Conservation (phyloP, 2,888 invertebrate species). For the Ditula angustiorana region DNA sequence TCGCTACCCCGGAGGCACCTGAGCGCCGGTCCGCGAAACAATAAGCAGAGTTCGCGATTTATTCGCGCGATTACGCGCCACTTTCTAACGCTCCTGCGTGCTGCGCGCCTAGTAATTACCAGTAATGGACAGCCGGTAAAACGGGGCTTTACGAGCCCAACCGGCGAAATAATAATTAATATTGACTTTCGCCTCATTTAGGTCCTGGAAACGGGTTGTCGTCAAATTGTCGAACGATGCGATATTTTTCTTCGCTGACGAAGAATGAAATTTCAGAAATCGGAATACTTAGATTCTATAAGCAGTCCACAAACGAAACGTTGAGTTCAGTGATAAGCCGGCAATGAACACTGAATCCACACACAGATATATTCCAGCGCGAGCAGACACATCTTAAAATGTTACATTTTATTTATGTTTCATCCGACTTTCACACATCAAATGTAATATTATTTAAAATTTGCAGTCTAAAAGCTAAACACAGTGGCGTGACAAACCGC, state of each 20-base stretch:
- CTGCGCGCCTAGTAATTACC: slow-evolving; percentile 50
- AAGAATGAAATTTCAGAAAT: no score
- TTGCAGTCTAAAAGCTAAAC: no score
- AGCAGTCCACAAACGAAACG: no score
- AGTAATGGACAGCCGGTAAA: slow-evolving; percentile 52
- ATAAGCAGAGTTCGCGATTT: slow-evolving; percentile 63
- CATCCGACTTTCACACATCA: no score
- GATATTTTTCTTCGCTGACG: not conserved
- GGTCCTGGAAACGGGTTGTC: not conserved
- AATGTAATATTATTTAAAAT: no score
- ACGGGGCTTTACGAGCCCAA: slow-evolving; percentile 49
- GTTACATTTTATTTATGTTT: no score
- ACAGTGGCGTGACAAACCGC: no score
- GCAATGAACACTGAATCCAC: no score
- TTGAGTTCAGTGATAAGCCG: no score
- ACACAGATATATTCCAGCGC: no score
- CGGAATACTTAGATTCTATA: no score
- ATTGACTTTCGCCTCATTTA: slow-evolving; percentile 28
- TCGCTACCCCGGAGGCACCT: slow-evolving; percentile 71
- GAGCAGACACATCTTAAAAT: no score
- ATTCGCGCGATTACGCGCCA: slow-evolving; percentile 48
- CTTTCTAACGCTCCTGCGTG: slow-evolving; percentile 32
- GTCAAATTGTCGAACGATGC: not conserved
- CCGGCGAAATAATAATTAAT: slow-evolving; percentile 36
- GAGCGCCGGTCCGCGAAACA: slow-evolving; percentile 67